These are phyloP conservation scores for Pantala flavescens DNA, from an alignment of 1,140 invertebrate species.

Conservation along the genomic window DNA sequence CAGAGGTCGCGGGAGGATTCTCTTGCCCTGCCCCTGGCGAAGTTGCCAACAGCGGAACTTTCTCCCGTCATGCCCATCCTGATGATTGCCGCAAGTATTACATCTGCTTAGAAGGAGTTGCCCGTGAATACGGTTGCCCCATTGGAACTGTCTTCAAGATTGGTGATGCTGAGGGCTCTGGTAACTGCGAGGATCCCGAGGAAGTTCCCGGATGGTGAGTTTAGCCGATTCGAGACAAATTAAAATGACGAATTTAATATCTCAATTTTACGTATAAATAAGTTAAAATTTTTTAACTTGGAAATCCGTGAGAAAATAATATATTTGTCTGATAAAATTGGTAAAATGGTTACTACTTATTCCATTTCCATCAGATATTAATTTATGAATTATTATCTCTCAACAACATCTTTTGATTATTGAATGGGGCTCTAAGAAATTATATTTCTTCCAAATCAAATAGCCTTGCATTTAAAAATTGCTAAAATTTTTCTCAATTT, in stretches of 20 bases:
- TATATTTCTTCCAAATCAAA: no score
- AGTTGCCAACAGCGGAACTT: slow-evolving; percentile 66
- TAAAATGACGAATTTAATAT: not conserved
- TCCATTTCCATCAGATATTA: no score
- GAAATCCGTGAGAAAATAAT: no score
- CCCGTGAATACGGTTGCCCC: slow-evolving; percentile 88
- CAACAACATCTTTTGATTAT: no score
- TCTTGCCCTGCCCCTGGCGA: slow-evolving; percentile 72
- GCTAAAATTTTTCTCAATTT: no score
- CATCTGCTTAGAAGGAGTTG: slow-evolving; percentile 79
- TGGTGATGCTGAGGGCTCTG: slow-evolving; percentile 72
- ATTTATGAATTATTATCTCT: no score
- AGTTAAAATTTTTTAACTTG: not conserved
- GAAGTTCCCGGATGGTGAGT: slow-evolving; percentile 91
- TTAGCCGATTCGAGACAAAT: not conserved
- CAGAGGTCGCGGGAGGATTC: slow-evolving; percentile 84
- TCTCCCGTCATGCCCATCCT: slow-evolving; percentile 88
- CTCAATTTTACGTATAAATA: not conserved
- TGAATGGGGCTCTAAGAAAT: no score
- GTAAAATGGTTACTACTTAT: no score
- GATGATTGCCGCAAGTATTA: slow-evolving; percentile 93
- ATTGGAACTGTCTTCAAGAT: slow-evolving; percentile 95
- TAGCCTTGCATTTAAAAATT: no score
- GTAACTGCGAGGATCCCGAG: slow-evolving; percentile 86
- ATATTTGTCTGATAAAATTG: no score